Conservation (phyloP, 2,888 invertebrate genomes). For the Trileptium ribeirensis region DNA sequence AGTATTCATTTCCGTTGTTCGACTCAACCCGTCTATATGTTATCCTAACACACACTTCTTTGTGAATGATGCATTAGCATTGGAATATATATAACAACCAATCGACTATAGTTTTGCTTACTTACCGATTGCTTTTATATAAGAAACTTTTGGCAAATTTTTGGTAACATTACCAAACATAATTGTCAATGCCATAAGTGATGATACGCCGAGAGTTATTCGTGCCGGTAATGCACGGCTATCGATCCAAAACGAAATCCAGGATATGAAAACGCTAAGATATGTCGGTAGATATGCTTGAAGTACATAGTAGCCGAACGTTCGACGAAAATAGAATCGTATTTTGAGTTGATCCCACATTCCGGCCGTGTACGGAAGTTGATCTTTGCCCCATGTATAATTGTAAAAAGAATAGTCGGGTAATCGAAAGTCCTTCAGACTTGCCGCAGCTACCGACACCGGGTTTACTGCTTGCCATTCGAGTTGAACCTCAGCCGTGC, state of each 20-base stretch:
- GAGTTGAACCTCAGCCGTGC: constrained; percentile 8
- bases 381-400: not conserved
- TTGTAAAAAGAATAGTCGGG: constrained; percentile 13
- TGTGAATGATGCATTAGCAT: too few relatives aligned
- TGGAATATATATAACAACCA: too few relatives aligned
- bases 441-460: not conserved
- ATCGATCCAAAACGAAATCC: constrained; percentile 22
- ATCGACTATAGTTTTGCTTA: too few relatives aligned
- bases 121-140: constrained; percentile 23
- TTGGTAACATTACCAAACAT: constrained; percentile 19
- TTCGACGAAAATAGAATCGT: not conserved
- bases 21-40: too few relatives aligned
- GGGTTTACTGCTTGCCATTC: not conserved
- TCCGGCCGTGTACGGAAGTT: constrained; percentile 11
- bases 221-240: constrained; percentile 17
- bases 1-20: too few relatives aligned
- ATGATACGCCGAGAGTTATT: constrained; percentile 15
- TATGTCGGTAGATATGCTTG: constrained; percentile 17
- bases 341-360: constrained; percentile 15
- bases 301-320: constrained; percentile 13
- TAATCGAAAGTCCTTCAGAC: not conserved
- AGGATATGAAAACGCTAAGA: constrained; percentile 18
- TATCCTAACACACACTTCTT: too few relatives aligned
- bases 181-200: constrained; percentile 16
- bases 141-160: constrained; percentile 22